These are phyloP conservation scores for Noctua pronuba DNA, from an alignment of 2,888 invertebrate genomes.

Conservation along the genomic window DNA sequence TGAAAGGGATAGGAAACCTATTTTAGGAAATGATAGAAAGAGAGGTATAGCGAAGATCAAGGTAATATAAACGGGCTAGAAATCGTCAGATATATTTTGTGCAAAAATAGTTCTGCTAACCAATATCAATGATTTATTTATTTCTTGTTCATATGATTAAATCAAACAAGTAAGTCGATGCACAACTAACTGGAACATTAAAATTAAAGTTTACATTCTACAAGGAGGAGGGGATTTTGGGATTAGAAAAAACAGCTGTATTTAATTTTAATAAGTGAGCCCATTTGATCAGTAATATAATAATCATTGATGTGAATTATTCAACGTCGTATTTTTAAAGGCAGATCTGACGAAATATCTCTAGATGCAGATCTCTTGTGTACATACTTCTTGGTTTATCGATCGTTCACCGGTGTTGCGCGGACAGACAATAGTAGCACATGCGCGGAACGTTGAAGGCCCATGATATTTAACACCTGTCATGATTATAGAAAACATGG, in stretches of 20 bases:
- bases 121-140: not conserved
- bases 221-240: not conserved
- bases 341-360: constrained; percentile 39
- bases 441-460: constrained; percentile 65
- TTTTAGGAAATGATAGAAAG: constrained; percentile 71
- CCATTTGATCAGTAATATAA: not conserved
- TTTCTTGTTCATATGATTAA: not conserved
- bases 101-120: not conserved
- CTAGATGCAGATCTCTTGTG: constrained; percentile 69
- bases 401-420: constrained; percentile 79
- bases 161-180: not conserved
- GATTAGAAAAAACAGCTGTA: not conserved
- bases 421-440: constrained; percentile 73
- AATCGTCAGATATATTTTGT: constrained; percentile 57
- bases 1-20: constrained; percentile 75
- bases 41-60: constrained; percentile 75
- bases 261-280: not conserved
- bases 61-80: constrained; percentile 68
- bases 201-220: not conserved
- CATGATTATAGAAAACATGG: constrained; percentile 11
- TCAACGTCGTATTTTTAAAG: not conserved
- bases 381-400: constrained; percentile 69
- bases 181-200: not conserved
- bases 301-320: not conserved
- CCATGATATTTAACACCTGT: constrained; percentile 23